Percentiles rank a stretch among this genome's conserved stretches.
phyloP scores from a whole-genome alignment of 2,113 vertebrate genomes.

The Calypte anna region DNA sequence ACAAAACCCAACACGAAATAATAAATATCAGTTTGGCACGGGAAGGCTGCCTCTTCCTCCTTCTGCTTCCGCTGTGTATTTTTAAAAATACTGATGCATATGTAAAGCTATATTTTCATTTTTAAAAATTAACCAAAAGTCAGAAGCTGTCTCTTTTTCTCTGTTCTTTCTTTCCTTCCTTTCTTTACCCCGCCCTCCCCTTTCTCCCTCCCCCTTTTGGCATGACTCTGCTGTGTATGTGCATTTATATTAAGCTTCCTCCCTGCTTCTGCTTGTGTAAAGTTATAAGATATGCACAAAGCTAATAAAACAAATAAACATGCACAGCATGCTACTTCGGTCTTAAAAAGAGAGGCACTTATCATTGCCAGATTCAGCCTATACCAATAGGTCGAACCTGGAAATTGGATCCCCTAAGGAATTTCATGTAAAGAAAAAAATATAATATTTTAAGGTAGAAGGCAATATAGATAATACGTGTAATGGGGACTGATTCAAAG shows the following conservation, averaged over 20 bases:
- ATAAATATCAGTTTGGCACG: conserved; percentile 55
- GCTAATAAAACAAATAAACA: conserved; percentile 53
- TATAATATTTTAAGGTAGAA: background rate
- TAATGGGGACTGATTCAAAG: conserved; percentile 37
- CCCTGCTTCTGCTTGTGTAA: conserved; percentile 60
- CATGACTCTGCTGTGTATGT: conserved; percentile 51
- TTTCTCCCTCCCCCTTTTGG: background rate
- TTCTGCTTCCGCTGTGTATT: conserved; percentile 86
- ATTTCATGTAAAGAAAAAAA: conserved; percentile 58
- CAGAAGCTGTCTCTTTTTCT: conserved; percentile 50
- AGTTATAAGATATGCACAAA: conserved; percentile 65
- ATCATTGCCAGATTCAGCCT: conserved; percentile 20
- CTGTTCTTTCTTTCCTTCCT: background rate
- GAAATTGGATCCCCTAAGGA: conserved; percentile 72
- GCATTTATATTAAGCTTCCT: conserved; percentile 53
- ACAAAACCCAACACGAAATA: background rate
- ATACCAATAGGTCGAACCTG: conserved; percentile 35
- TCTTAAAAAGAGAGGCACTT: conserved; percentile 60
- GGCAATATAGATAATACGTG: conserved; percentile 33
- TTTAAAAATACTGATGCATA: conserved; percentile 90
- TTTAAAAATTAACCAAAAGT: conserved; percentile 69
- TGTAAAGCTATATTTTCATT: conserved; percentile 90
- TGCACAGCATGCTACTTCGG: conserved; percentile 35
- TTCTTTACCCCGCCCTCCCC: background rate
- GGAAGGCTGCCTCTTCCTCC: conserved; percentile 70